Conservation (phyloP, 1,140 invertebrate genomes). For the Ctenoplectra terminalis region DNA sequence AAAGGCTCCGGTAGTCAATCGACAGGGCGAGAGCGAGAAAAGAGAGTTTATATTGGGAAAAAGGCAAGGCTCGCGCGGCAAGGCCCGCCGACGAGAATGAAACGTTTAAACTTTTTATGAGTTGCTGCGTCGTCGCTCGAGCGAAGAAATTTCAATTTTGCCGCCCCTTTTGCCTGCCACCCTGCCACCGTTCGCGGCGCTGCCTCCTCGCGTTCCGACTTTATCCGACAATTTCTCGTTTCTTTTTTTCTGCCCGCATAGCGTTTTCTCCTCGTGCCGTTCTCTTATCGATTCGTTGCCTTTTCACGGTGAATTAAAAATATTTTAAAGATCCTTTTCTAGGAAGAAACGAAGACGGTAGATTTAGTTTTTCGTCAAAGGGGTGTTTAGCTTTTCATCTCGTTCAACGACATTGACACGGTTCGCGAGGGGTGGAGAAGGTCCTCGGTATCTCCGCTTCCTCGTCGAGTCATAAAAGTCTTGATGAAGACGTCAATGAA, state of each 20-base stretch:
- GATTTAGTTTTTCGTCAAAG: not conserved
- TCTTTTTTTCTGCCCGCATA: slow-evolving; percentile 18
- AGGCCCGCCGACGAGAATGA: slow-evolving; percentile 74
- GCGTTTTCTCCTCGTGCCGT: slow-evolving; percentile 38
- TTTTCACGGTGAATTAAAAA: not conserved
- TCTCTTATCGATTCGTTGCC: slow-evolving; percentile 13
- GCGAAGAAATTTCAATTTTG: slow-evolving; percentile 83
- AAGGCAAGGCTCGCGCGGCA: slow-evolving; percentile 64
- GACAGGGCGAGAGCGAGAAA: slow-evolving; percentile 70
- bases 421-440: not conserved
- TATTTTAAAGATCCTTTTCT: not conserved
- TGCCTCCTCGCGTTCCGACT: slow-evolving; percentile 31
- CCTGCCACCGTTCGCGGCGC: slow-evolving; percentile 43
- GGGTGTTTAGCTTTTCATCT: not conserved
- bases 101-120: slow-evolving; percentile 83
- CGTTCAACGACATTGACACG: not conserved
- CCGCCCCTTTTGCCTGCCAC: slow-evolving; percentile 61
- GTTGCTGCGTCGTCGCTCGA: slow-evolving; percentile 81
- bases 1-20: slow-evolving; percentile 79
- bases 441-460: slow-evolving; percentile 39
- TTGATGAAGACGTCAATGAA: slow-evolving; percentile 82
- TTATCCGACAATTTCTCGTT: slow-evolving; percentile 28
- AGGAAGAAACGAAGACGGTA: too few relatives aligned
- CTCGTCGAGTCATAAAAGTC: slow-evolving; percentile 75
- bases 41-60: slow-evolving; percentile 82